phyloP scores from a whole-genome alignment of 2,888 invertebrate genomes.

The Eupelmus urozonus region DNA sequence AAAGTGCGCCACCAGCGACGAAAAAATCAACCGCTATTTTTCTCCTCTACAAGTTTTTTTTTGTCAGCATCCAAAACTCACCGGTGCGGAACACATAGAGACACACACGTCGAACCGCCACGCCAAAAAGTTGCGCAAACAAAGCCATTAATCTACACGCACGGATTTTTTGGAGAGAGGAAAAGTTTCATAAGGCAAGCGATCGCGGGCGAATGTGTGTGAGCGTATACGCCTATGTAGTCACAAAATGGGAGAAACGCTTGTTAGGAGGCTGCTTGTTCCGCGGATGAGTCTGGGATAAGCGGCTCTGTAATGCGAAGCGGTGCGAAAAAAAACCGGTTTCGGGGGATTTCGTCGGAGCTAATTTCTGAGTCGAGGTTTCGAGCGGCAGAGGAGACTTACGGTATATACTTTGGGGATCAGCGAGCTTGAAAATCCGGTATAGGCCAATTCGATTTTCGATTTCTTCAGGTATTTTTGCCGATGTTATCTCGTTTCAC shows the following conservation, averaged over 20 bases:
- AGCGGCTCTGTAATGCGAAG: constrained; percentile 16
- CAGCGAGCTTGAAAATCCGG: not conserved
- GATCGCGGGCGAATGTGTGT: constrained; percentile 2
- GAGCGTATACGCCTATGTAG: not conserved
- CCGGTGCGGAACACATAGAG: not conserved
- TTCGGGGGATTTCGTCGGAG: constrained; percentile 39
- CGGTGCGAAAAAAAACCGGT: constrained; percentile 46
- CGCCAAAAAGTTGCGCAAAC: constrained; percentile 32
- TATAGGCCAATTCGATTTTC: constrained; percentile 18
- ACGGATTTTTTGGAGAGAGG: not conserved
- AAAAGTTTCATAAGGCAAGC: constrained; percentile 30
- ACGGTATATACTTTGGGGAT: too few relatives aligned
- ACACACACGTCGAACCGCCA: too few relatives aligned
- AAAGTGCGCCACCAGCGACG: not conserved
- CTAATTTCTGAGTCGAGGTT: constrained; percentile 37
- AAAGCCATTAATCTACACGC: constrained; percentile 25
- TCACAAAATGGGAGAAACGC: not conserved
- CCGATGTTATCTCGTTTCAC: not conserved
- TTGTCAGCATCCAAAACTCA: not conserved
- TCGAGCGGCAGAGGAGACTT: not conserved
- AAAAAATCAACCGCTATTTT: not conserved
- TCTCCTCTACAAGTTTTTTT: not conserved
- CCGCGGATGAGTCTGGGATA: constrained; percentile 16
- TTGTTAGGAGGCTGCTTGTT: not conserved
- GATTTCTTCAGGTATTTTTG: not conserved